Percentiles rank a stretch among this genome's conserved stretches.
Conservation (phyloP, 2,113 vertebrate species). For the Sceloporus tristichus region DNA sequence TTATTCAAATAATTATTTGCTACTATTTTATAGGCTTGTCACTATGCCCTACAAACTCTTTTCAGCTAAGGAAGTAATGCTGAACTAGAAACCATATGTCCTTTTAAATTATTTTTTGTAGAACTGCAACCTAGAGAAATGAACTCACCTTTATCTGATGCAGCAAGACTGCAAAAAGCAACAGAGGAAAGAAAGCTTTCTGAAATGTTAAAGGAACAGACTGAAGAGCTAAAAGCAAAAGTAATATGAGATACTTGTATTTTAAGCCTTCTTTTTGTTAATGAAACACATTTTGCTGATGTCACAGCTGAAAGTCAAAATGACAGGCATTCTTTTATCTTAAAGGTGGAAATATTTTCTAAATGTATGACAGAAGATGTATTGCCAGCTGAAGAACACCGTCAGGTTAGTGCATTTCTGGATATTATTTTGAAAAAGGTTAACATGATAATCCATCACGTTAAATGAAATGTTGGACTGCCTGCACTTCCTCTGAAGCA, state of each 20-base stretch:
- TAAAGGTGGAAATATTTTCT: slow-evolving; percentile 89
- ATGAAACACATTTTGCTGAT: background rate
- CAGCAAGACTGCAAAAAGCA: slow-evolving; percentile 54
- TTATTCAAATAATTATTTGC: slow-evolving; percentile 16
- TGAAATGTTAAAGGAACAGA: slow-evolving; percentile 83
- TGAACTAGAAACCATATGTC: background rate
- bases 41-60: background rate
- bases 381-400: slow-evolving; percentile 75
- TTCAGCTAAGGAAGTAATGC: background rate
- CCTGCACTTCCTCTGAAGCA: background rate
- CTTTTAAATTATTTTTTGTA: slow-evolving; percentile 35
- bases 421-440: background rate
- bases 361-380: slow-evolving; percentile 70
- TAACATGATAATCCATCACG: too few relatives aligned
- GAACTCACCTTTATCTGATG: slow-evolving; percentile 22
- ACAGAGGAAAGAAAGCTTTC: slow-evolving; percentile 87
- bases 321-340: slow-evolving; percentile 46
- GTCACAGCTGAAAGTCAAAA: slow-evolving; percentile 25
- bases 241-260: slow-evolving; percentile 70
- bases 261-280: slow-evolving; percentile 23
- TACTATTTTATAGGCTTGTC: background rate
- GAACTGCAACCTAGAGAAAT: slow-evolving; percentile 43
- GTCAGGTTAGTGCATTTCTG: slow-evolving; percentile 79
- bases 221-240: slow-evolving; percentile 83
- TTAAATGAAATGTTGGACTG: background rate